Conservation (phyloP, 2,113 vertebrate genomes). For the Hypanus sabinus region DNA sequence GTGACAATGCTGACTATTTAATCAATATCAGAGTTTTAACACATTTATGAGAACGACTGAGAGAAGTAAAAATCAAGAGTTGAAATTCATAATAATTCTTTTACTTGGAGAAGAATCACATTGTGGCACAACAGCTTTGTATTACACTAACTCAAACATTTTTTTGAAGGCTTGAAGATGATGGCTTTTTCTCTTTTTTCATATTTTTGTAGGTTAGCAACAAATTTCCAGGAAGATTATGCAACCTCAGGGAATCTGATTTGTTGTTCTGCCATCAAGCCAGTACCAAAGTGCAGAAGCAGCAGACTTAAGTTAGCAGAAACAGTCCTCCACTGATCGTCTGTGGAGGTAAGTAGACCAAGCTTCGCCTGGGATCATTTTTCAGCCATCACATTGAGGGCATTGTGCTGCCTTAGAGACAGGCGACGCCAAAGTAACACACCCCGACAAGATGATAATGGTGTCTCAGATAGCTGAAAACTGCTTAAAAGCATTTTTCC, state of each 20-base stretch:
- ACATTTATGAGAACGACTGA: background rate
- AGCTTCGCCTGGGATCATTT: slow-evolving; percentile 39
- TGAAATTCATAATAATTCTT: background rate
- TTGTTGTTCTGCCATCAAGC: background rate
- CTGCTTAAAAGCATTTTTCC: slow-evolving; percentile 44
- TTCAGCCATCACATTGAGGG: slow-evolving; percentile 45
- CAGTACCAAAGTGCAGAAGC: slow-evolving; percentile 38
- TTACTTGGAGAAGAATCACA: background rate
- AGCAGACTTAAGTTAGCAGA: slow-evolving; percentile 38
- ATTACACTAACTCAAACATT: background rate
- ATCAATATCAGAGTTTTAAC: background rate
- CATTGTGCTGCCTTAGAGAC: slow-evolving; percentile 54
- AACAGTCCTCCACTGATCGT: slow-evolving; percentile 41
- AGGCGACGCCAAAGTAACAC: slow-evolving; percentile 51
- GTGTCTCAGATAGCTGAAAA: slow-evolving; percentile 44
- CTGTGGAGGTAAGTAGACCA: slow-evolving; percentile 33
- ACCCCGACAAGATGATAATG: slow-evolving; percentile 49
- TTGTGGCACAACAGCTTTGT: too few species aligned
- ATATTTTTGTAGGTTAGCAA: slow-evolving; percentile 39
- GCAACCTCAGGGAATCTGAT: slow-evolving; percentile 41
- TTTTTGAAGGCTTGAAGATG: background rate
- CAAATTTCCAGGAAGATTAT: slow-evolving; percentile 40
- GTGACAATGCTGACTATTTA: background rate
- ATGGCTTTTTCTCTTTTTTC: background rate
- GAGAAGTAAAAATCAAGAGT: too few species aligned